phyloP scores from a whole-genome alignment of 2,113 vertebrate species.

The Microcebus lehilahytsara region DNA sequence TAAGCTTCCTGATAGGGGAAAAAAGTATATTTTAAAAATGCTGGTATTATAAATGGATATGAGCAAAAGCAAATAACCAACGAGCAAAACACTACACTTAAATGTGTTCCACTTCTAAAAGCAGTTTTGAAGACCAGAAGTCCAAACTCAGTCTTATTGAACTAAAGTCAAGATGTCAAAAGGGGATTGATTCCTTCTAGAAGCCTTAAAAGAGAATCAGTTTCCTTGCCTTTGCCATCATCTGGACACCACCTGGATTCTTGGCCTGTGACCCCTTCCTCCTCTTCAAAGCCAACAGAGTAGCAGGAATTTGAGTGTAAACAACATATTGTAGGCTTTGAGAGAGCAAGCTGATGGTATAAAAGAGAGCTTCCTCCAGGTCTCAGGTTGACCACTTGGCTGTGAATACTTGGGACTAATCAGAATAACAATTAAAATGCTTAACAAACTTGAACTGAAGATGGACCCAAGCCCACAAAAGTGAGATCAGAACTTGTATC shows the following conservation, averaged over 20 bases:
- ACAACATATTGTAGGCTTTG: neutral
- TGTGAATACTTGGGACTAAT: neutral
- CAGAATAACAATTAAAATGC: neutral
- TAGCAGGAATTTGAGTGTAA: neutral
- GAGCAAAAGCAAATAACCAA: neutral
- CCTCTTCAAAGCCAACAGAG: neutral
- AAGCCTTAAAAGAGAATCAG: neutral
- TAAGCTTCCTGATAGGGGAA: neutral
- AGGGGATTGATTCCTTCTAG: neutral
- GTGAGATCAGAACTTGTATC: neutral
- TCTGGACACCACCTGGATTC: neutral
- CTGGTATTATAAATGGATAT: neutral
- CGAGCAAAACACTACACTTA: neutral
- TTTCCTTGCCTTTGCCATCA: neutral
- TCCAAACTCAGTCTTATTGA: neutral
- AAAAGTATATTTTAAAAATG: conserved; percentile 14
- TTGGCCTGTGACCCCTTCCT: neutral
- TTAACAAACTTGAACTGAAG: neutral
- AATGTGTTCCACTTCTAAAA: neutral
- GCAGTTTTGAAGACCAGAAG: neutral
- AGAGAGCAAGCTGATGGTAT: neutral
- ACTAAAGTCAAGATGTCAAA: neutral
- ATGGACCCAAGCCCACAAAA: neutral
- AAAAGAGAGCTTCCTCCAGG: neutral
- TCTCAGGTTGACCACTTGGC: neutral